These are phyloP conservation scores for Huso huso DNA, from an alignment of 2,797 vertebrate species.

Conservation along the genomic window DNA sequence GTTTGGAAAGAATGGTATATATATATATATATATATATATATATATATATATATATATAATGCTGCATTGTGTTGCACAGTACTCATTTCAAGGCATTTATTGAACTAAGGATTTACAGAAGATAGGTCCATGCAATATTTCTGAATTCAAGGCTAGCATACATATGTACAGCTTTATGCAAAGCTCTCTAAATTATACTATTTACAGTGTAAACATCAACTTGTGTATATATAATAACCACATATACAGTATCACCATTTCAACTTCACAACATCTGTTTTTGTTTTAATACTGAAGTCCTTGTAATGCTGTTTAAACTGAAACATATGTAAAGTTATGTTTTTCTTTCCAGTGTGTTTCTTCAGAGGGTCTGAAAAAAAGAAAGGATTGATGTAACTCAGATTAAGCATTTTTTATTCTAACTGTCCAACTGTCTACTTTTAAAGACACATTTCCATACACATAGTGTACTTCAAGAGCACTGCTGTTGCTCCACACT, in stretches of 20 bases:
- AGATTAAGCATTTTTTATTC: no score
- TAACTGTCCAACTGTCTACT: no score
- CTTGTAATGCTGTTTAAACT: constrained; percentile 66
- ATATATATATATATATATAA: no score
- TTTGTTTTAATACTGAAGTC: constrained; percentile 66
- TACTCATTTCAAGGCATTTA: constrained; percentile 63
- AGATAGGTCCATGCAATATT: constrained; percentile 56
- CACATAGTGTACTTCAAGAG: no score
- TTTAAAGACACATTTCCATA: no score
- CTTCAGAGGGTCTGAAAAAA: constrained; percentile 78
- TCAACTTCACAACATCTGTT: constrained; percentile 66
- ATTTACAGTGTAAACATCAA: constrained; percentile 85
- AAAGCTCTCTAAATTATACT: constrained; percentile 48
- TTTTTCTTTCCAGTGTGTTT: constrained; percentile 23
- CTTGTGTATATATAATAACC: constrained; percentile 57
- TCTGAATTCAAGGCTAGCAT: constrained; percentile 43
- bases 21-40: no score
- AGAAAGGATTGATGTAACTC: constrained; percentile 23
- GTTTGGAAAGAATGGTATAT: no score
- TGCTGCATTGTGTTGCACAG: constrained; percentile 13
- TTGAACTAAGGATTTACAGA: constrained; percentile 62
- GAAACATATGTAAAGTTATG: constrained; percentile 54
- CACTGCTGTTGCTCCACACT: no score
- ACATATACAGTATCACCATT: constrained; percentile 53
- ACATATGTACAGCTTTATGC: constrained; percentile 56